Base-by-base conservation (phyloP, 2,113 vertebrate species). In the Phasianus colchicus region DNA sequence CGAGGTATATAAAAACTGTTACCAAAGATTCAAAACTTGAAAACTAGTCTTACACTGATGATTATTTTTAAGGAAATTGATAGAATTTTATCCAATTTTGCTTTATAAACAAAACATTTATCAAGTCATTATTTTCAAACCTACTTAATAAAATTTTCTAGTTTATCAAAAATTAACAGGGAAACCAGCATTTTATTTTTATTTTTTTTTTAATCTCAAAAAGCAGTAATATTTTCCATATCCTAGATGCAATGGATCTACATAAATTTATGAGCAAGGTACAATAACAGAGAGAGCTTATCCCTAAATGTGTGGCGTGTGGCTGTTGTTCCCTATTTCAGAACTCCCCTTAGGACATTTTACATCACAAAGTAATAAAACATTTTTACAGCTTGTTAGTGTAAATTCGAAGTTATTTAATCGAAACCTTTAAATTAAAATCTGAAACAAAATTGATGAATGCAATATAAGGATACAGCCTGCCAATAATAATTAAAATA, bases 361-460 rank as follows among this genome's bases (percentile, higher is more conserved):
- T 45, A 18, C 21, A 88, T 20, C 24, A 48, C 43, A 74, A 65
- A 55, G 52, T 16, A 52, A 13, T 45, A 58, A 66, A 24, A 58
- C 16, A 48, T 58, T 93, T 89, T 86, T 88, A 61, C 25, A 45
- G 71, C 64, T 93, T n/a, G 1, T 80, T 38, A 32, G 9, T 66
- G 9, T 60, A 75, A 82, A 63, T 82, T 60, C 4, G 83, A 86
- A 88, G 83, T 67, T 80, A 50, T 71, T 96, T 76, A 87, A 25
- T 30, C 11, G 32, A 54, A 45, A 29, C 12, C 36, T 90, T 82
- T 73, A 71, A 63, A 83, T 88, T 83, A 32, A 11, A 80, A 89
- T 79, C 66, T 88, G 24, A 5, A 27, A 76, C 57, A 91, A 93
- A 89, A 90, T 73, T 86, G 65, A 73, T 55, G 70, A 80, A 82